Conservation (phyloP, 2,797 vertebrate genomes). For the Graptemys geographica region DNA sequence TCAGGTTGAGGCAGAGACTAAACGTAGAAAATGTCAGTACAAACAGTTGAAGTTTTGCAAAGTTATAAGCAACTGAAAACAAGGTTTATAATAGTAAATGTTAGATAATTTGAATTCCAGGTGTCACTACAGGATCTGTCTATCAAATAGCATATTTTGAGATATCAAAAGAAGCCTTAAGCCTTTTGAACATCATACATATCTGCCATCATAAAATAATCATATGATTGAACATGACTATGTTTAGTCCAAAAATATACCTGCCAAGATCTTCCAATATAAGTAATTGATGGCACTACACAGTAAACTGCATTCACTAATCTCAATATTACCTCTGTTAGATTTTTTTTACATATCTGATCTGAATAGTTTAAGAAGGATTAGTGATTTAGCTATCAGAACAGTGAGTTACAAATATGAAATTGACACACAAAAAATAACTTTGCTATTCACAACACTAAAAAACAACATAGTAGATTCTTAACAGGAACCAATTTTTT, state of each 20-base stretch:
- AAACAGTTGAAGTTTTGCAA: not conserved
- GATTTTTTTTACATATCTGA: not conserved
- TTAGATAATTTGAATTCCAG: not conserved
- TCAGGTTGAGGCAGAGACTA: not conserved
- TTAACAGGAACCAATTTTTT: rapidly evolving
- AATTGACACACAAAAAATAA: not conserved
- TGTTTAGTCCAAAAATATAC: not conserved
- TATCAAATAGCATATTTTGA: not conserved
- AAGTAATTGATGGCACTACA: not conserved
- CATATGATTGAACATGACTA: not conserved
- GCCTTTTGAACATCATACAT: not conserved
- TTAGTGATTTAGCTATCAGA: not conserved
- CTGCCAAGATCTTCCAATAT: not conserved
- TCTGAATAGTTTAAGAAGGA: not conserved
- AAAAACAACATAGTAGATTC: not conserved
- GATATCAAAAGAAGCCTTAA: not conserved
- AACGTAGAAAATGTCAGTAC: not conserved
- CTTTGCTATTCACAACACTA: not conserved
- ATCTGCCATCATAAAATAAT: not conserved
- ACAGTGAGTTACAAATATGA: not conserved
- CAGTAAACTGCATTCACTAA: not conserved
- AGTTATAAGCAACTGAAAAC: not conserved
- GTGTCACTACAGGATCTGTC: not conserved
- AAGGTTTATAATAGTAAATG: not conserved
- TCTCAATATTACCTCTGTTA: not conserved